Evolutionary conservation across 2,113 vertebrate species (phyloP).

Genomic region (Notechis scutatus): DNA sequence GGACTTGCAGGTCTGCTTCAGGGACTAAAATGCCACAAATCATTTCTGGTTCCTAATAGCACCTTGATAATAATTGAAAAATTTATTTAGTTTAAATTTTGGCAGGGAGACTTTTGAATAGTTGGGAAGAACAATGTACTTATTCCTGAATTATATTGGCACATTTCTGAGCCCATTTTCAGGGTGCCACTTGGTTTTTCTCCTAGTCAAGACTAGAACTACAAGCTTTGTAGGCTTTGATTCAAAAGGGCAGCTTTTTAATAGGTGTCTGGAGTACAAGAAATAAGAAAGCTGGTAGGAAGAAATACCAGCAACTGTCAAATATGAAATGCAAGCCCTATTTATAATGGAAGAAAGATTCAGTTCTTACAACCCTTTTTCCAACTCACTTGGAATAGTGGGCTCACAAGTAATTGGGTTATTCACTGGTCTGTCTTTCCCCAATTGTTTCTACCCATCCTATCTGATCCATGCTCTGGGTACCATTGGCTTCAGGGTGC

Average conservation of each 20-base stretch:
- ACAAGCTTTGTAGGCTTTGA: background rate
- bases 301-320: background rate
- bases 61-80: background rate
- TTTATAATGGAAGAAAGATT: background rate
- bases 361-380: background rate
- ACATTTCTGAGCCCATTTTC: background rate
- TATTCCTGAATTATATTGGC: background rate
- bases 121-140: background rate
- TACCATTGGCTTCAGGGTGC: background rate
- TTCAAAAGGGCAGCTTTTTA: background rate
- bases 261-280: background rate
- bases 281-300: background rate
- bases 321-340: background rate
- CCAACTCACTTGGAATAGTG: background rate
- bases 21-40: background rate
- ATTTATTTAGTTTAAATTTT: background rate
- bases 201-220: background rate
- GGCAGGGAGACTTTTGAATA: background rate
- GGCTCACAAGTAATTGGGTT: background rate
- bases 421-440: background rate
- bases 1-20: background rate
- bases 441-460: background rate
- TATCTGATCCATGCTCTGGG: background rate
- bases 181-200: background rate
- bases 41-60: background rate